Evolutionary conservation across 2,888 invertebrate species (phyloP), one percentile per base, ranked within the genome.

Genomic region (Syrista parreyssii): DNA sequence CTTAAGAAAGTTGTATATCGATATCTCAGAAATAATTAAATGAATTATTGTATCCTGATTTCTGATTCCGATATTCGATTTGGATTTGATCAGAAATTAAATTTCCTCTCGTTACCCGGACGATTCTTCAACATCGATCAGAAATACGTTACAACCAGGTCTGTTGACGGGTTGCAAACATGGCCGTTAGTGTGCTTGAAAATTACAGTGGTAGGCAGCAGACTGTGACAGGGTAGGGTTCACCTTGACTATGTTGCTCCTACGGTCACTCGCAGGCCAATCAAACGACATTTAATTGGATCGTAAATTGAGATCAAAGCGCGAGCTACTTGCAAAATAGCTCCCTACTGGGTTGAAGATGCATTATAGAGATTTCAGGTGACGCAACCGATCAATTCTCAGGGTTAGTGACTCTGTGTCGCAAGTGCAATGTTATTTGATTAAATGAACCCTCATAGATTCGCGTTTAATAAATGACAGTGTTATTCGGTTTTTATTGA

Each of bases 231-330:
- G 40, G 74, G 78, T 73, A 55, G 68, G 36, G 73, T 23, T 69
- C 68, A 68, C 36, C 78, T 36, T 69, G 68, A 73, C 78, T 40
- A 32, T 68, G 34, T 73, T 40, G 73, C 36, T 55, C 23, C 23
- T 55, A 55, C 72, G 71, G 77, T 76, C 74, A 79, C 75, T 76
- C 55, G 74, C 82, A 79, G 80, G 80, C 81, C 84, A 82, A 85
- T 85, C 82, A 82, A 84, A 83, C 81, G 78, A 77, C 75, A 78
- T 78, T 80, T 82, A 82, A 85, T 84, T 82, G 81, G 81, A 80
- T 80, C 82, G 78, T 79, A 80, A 82, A 80, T 80, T 80, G 82
- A 80, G 81, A 83, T 82, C 82, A 84, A 82, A 81, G 81, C 40
- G 74, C 81, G 76, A 76, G 73, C 15, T 31, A 71, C 30, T 33